These are phyloP conservation scores for Etheostoma nigrum DNA, from an alignment of 2,797 vertebrate genomes.

Conservation along the genomic window DNA sequence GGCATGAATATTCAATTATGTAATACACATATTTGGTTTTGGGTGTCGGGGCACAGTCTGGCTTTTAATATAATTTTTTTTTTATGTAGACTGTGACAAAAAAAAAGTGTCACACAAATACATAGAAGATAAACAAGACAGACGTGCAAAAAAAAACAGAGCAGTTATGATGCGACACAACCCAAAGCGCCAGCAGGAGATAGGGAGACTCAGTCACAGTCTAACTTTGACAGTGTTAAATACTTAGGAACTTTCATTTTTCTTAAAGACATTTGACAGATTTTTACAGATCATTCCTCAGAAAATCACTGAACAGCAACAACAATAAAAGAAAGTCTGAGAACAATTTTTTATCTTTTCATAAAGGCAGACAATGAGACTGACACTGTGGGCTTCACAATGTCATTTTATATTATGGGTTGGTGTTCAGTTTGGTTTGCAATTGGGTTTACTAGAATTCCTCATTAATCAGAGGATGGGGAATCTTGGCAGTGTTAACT, in stretches of 20 bases:
- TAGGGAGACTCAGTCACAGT: neutral
- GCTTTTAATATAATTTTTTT: neutral
- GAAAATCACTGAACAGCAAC: neutral
- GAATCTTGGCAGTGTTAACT: constrained; percentile 29
- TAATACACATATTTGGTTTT: constrained; percentile 28
- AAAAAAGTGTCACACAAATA: too few species aligned
- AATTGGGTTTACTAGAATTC: constrained; percentile 41
- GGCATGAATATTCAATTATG: constrained; percentile 36
- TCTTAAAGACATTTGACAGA: constrained; percentile 1
- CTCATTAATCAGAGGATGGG: constrained; percentile 41
- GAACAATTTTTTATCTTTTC: neutral
- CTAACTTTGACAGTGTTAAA: constrained; percentile 31
- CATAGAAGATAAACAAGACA: too few species aligned
- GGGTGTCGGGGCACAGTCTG: neutral
- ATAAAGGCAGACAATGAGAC: neutral
- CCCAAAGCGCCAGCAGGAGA: too few species aligned
- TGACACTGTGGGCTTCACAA: constrained; percentile 27
- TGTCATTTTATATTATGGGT: constrained; percentile 17
- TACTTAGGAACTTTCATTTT: neutral
- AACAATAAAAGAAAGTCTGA: neutral
- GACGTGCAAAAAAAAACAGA: too few species aligned
- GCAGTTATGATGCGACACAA: too few species aligned
- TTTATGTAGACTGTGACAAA: too few species aligned
- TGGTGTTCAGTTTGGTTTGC: constrained; percentile 27
- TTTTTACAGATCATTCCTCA: constrained; percentile 16